Percentiles rank a stretch among this genome's conserved stretches.
These are phyloP conservation scores for Melangyna quadrimaculata DNA, from an alignment of 2,888 invertebrate species.

Conservation along the genomic window DNA sequence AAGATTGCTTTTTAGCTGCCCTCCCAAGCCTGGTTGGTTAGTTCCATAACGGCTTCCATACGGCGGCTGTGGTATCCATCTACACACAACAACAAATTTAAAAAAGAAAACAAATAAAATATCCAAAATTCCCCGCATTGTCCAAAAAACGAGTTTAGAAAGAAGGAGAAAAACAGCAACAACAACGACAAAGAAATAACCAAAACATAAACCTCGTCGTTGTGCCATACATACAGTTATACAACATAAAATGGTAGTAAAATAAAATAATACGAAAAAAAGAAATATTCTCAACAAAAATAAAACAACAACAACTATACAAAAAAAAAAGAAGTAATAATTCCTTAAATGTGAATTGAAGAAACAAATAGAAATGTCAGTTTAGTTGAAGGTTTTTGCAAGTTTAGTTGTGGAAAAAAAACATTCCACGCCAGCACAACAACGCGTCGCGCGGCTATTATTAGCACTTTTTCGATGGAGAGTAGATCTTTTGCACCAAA, in stretches of 20 bases:
- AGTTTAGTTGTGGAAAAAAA: conserved; percentile 73
- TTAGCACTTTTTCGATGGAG: conserved; percentile 16
- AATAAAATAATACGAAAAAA: conserved; percentile 21
- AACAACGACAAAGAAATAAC: background rate
- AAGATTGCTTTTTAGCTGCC: conserved; percentile 62
- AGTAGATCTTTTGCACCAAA: conserved; percentile 17
- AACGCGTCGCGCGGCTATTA: conserved; percentile 53
- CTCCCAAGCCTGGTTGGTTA: conserved; percentile 70
- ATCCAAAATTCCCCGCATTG: conserved; percentile 42
- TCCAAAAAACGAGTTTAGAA: conserved; percentile 60
- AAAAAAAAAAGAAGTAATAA: conserved; percentile 57
- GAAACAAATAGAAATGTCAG: conserved; percentile 75
- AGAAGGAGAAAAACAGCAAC: conserved; percentile 55
- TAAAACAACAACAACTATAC: background rate
- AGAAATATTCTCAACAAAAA: conserved; percentile 31
- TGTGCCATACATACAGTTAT: conserved; percentile 22
- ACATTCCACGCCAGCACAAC: conserved; percentile 48
- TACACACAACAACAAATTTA: conserved; percentile 15
- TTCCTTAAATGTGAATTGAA: conserved; percentile 72
- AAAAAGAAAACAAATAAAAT: conserved; percentile 11
- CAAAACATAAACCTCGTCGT: conserved; percentile 4
- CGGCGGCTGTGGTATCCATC: conserved; percentile 48
- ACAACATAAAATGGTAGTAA: conserved; percentile 24
- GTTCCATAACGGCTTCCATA: conserved; percentile 62
- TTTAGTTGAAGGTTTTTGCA: conserved; percentile 76